Conservation (phyloP, 2,888 invertebrate species). For the Malachius bipustulatus region DNA sequence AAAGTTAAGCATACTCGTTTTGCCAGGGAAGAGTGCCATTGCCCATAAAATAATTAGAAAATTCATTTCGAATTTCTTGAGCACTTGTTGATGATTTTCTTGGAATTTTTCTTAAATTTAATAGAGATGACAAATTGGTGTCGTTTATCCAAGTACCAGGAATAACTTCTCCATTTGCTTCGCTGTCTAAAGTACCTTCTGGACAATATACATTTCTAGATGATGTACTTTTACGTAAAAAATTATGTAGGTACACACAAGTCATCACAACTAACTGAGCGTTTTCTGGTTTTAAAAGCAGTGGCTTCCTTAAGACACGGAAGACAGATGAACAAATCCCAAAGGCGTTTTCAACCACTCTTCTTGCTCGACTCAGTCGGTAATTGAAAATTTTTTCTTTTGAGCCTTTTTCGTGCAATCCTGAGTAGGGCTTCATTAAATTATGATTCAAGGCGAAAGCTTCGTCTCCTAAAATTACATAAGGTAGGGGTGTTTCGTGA, state of each 20-base stretch:
- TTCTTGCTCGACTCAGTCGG: slow-evolving; percentile 18
- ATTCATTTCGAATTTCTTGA: slow-evolving; percentile 19
- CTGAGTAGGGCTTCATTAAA: slow-evolving; percentile 18
- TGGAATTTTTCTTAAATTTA: slow-evolving; percentile 17
- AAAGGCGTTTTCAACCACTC: slow-evolving; percentile 23
- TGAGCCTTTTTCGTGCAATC: slow-evolving; percentile 7
- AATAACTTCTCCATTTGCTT: not conserved
- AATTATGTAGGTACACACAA: slow-evolving; percentile 21
- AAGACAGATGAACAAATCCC: slow-evolving; percentile 17
- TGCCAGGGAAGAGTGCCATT: too few relatives aligned
- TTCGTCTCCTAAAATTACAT: slow-evolving; percentile 20
- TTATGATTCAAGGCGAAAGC: slow-evolving; percentile 17
- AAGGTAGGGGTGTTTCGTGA: too few relatives aligned
- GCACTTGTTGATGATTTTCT: slow-evolving; percentile 16
- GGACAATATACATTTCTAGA: slow-evolving; percentile 19
- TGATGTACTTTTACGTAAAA: slow-evolving; percentile 17
- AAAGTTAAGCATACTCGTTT: too few relatives aligned
- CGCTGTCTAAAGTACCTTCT: slow-evolving; percentile 17
- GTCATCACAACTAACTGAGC: slow-evolving; percentile 19
- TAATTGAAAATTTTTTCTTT: slow-evolving; percentile 25
- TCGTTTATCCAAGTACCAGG: slow-evolving; percentile 21
- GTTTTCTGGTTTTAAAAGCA: slow-evolving; percentile 21
- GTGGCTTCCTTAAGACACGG: slow-evolving; percentile 19
- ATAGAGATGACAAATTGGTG: slow-evolving; percentile 12
- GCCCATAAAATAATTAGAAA: slow-evolving; percentile 19